Conservation (phyloP, 2,113 vertebrate species). For the Lampris megalopsis region DNA sequence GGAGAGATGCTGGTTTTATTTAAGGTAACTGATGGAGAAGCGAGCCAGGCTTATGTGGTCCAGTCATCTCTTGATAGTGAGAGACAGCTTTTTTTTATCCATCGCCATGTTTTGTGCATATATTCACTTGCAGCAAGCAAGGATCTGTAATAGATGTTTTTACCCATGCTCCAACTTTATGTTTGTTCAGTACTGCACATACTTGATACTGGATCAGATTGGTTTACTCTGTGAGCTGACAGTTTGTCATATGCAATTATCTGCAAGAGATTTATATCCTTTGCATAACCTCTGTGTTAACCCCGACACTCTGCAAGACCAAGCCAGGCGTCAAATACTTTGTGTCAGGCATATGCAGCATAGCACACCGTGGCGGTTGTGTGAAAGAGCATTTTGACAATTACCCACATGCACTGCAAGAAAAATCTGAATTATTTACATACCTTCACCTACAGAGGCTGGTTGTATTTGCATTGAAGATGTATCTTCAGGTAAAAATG, state of each 20-base stretch:
- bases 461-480: too few species aligned
- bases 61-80: constrained; percentile 25
- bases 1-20: constrained; percentile 58
- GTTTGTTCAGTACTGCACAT: constrained; percentile 15
- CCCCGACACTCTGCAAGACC: not conserved
- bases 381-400: not conserved
- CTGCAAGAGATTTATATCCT: constrained; percentile 9
- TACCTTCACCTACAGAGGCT: not conserved
- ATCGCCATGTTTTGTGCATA: not conserved
- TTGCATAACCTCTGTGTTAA: constrained; percentile 12
- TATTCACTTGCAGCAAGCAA: constrained; percentile 2
- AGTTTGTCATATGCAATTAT: constrained; percentile 23
- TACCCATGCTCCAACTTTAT: constrained; percentile 9
- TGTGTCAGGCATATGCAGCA: not conserved
- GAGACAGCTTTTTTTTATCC: constrained; percentile 45
- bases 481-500: too few species aligned
- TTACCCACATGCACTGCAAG: not conserved
- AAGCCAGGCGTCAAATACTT: not conserved
- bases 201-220: constrained; percentile 11
- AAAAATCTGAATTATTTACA: not conserved
- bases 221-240: constrained; percentile 24
- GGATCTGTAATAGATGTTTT: not conserved
- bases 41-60: constrained; percentile 47
- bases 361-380: constrained; percentile 7
- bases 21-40: constrained; percentile 63